These are phyloP conservation scores for Notospermus geniculatus DNA, from an alignment of 1,140 invertebrate species.

Conservation along the genomic window DNA sequence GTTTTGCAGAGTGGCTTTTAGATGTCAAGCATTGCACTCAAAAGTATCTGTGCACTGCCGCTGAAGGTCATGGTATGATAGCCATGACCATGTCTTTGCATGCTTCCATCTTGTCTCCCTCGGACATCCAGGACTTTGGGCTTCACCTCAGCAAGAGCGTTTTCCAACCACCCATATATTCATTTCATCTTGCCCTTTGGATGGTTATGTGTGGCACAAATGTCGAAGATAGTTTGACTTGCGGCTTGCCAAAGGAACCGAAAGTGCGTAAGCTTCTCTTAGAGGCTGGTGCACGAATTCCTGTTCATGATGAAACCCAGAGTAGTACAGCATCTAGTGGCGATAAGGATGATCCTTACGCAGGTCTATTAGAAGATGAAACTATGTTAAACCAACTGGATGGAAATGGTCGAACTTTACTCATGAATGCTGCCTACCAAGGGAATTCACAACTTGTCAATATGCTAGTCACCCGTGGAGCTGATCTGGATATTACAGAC, in stretches of 20 bases:
- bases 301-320: slow-evolving; percentile 28
- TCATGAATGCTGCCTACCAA: slow-evolving; percentile 72
- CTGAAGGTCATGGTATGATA: slow-evolving; percentile 84
- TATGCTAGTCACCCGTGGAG: slow-evolving; percentile 72
- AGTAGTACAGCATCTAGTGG: slow-evolving; percentile 19
- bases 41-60: slow-evolving; percentile 83
- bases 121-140: slow-evolving; percentile 61
- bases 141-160: slow-evolving; percentile 60
- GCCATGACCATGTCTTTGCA: slow-evolving; percentile 77
- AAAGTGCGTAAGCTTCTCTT: slow-evolving; percentile 47
- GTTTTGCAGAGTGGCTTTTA: slow-evolving; percentile 89
- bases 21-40: slow-evolving; percentile 97
- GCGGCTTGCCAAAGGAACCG: slow-evolving; percentile 46
- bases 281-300: slow-evolving; percentile 45
- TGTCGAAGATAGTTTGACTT: slow-evolving; percentile 42
- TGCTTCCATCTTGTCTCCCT: slow-evolving; percentile 59
- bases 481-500: slow-evolving; percentile 83
- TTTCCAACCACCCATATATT: slow-evolving; percentile 50
- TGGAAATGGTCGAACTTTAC: slow-evolving; percentile 65
- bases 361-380: slow-evolving; percentile 30
- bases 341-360: slow-evolving; percentile 21
- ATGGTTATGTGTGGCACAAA: slow-evolving; percentile 42
- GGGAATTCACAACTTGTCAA: slow-evolving; percentile 75
- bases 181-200: slow-evolving; percentile 56
- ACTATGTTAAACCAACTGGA: slow-evolving; percentile 38